Evolutionary conservation across 2,113 vertebrate genomes (phyloP), one percentile per base, ranked within the genome.

Genomic region (Passer domesticus): DNA sequence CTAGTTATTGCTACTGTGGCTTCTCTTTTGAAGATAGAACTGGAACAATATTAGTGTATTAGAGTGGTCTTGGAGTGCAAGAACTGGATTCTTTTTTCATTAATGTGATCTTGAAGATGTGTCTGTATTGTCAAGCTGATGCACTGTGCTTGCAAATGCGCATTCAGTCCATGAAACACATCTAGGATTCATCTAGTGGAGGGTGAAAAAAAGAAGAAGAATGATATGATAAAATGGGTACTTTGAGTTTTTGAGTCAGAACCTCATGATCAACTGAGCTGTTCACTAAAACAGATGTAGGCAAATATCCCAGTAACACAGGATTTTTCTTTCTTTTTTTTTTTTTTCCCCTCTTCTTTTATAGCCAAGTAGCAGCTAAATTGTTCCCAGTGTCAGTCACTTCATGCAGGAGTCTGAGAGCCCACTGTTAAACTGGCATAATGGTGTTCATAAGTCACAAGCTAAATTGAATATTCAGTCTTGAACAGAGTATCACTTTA

Each of bases 251-350:
- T 49, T 24, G 72, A 58, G 13, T 63, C 35, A 85, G 25, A 87
- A 63, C 10, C 7, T 87, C 43, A 74, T 10, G 22, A 49, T 15
- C 28, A 39, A 27, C 15, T 13, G n/a, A 89, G 44, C 15, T 43
- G 13, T 59, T 72, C 52, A 21, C 46, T 78, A 47, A 75, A 68
- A 9, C 10, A 91, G 8, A 46, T 55, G 20, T n/a, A 70, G 47
- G 56, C 20, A 84, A 79, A 68, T 50, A 70, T 41, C 4, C 1
- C 2, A 19, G 7, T 52, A 76, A 39, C 18, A 50, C 0, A 53
- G 11, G 35, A 0, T 4, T 28, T 33, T 39, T 30, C 1, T 7
- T 35, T 28, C 9, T 33, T 5, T 8, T 30, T 50, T n/a, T 39
- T 30, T 30, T 14, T 15, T 13, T 6, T 11, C 39, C 39, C 39